phyloP scores from a whole-genome alignment of 2,797 vertebrate species.

The Sebastes goodei region DNA sequence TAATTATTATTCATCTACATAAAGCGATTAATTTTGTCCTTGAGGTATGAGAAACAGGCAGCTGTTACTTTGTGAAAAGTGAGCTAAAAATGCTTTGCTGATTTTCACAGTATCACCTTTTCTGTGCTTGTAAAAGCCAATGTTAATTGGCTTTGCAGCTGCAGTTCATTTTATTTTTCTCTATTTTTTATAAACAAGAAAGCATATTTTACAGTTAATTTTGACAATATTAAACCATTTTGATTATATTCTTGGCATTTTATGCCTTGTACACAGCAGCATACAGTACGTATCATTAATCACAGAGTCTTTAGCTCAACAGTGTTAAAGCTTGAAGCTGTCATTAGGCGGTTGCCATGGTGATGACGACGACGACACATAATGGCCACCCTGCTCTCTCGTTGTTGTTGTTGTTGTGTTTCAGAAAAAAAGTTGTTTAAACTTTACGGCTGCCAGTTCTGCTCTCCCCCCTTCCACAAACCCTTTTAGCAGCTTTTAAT shows the following conservation, averaged over 20 bases:
- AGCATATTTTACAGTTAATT: not conserved
- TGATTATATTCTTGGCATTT: not conserved
- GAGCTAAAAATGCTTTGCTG: not conserved
- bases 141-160: not conserved
- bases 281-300: not conserved
- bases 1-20: not conserved
- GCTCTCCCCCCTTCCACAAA: not conserved
- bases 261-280: not conserved
- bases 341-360: slow-evolving; percentile 31
- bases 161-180: not conserved
- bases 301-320: not conserved
- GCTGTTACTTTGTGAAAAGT: not conserved
- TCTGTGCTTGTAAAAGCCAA: not conserved
- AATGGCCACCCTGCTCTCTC: not conserved
- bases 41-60: not conserved
- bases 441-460: not conserved
- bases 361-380: not conserved
- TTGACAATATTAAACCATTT: not conserved
- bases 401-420: slow-evolving; percentile 9
- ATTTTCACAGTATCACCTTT: not conserved
- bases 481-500: slow-evolving; percentile 61
- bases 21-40: not conserved
- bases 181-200: not conserved
- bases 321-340: not conserved
- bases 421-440: slow-evolving; percentile 17